Base-by-base conservation (phyloP, 1,140 invertebrate genomes). In the Tachypleus tridentatus region DNA sequence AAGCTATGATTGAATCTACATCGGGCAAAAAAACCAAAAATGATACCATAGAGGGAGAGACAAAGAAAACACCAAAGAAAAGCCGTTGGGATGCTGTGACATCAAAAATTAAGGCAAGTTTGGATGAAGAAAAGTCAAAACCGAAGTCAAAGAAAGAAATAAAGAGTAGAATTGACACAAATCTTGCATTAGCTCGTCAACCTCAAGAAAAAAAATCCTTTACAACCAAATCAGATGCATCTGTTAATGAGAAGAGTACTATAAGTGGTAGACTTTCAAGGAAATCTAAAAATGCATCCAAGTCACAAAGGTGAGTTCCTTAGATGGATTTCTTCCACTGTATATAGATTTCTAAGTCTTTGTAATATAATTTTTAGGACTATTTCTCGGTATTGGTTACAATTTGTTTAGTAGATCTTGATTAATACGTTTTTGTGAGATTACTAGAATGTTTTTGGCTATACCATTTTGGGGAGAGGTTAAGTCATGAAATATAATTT, bases 61-160 rank as follows among this genome's bases (percentile, higher is more conserved):
- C 52, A 2, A 51, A 4, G 5, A 69, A 73, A 51, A 71, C 71
- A 6, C 72, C 73, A 4, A 75, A 74, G 3, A 78, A 76, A 63
- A 77, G 75, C 68, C 75, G 77, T 66, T 78, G 77, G 77, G 76
- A 73, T 58, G 70, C 72, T 7, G 76, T 78, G 11, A 78, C 77
- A 73, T 76, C 74, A 5, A 73, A 77, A 61, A 77, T 78, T 50
- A 75, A 75, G 49, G 67, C 67, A 4, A 64, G 68, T 53, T 63
- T 68, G 6, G 66, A 65, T 7, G 70, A 71, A 61, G 72, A 73
- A 49, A 77, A 77, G 61, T 73, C 70, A 11, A 69, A 67, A n/a
- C 64, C 67, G 0, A 76, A 76, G 58, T 68, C 74, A 3, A 77
- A 75, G 63, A 66, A 69, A 49, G 76, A 78, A 65, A 72, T 77